Base-by-base conservation (phyloP, 2,113 vertebrate genomes). In the Strigops habroptila region DNA sequence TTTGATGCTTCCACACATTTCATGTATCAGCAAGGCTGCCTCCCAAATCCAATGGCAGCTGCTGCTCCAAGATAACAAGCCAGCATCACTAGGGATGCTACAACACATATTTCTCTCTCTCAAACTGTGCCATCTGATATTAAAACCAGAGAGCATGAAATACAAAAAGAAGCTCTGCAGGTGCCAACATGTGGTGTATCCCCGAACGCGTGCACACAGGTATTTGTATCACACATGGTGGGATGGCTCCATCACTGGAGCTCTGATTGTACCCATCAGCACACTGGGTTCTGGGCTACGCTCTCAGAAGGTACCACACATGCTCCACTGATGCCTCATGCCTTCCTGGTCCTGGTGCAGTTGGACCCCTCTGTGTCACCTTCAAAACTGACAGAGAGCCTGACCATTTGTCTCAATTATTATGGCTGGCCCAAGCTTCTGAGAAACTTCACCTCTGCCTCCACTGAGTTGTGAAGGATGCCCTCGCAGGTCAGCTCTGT, bases 1-100 rank as follows among this genome's bases (percentile, higher is more conserved):
- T 97, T 92, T 86, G 90, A 96, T 89, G 92, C 95, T 92, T 95
- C 93, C 88, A 92, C 80, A 93, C 92, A 92, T 92, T 96, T 93
- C 80, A 82, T 16, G 62, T 82, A 88, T 71, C 92, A 93, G 7
- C 86, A 44, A 91, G 85, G 82, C 88, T 95, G 92, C 92, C 88
- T 94, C 88, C 44, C 93, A 94, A 88, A 96, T 94, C 92, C 89
- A 69, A 87, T 89, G 91, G 93, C 96, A 96, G 88, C 95, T 96
- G 92, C 93, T 93, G 76, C 95, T 95, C 90, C 51, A 46, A 62
- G 86, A 90, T 82, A 95, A 96, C 90, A 96, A 94, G 91, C 93
- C 95, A 96, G 88, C 74, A 88, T 89, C 93, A 79, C 93, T 22
- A 95, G 69, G 86, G 93, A 96, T 85, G 92, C 81, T 92, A 84